Conservation (phyloP, 2,888 invertebrate species). For the Yponomeuta plumbellus region DNA sequence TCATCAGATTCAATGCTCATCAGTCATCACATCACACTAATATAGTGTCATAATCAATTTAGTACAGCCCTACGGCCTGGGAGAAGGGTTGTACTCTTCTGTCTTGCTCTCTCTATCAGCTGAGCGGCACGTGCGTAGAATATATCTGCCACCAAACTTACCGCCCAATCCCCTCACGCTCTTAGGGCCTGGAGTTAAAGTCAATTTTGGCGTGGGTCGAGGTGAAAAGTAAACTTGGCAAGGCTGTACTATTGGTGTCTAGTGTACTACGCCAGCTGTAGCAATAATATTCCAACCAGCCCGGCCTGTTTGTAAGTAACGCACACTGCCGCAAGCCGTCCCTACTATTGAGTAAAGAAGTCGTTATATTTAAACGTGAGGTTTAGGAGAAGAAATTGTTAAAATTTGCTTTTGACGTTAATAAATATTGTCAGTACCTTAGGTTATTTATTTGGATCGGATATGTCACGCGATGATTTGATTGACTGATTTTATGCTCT, state of each 20-base stretch:
- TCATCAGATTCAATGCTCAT: too few relatives aligned
- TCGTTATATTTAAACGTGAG: not conserved
- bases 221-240: not conserved
- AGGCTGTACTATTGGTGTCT: conserved; percentile 12
- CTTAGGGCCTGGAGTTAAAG: not conserved
- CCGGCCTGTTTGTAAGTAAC: conserved; percentile 13
- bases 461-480: too few relatives aligned
- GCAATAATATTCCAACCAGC: conserved; percentile 9
- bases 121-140: conserved; percentile 66
- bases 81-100: conserved; percentile 27
- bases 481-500: too few relatives aligned
- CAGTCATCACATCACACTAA: not conserved
- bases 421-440: too few relatives aligned
- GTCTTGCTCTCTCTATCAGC: conserved; percentile 62
- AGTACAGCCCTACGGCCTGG: conserved; percentile 14
- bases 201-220: not conserved
- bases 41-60: not conserved
- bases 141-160: conserved; percentile 46
- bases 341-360: not conserved
- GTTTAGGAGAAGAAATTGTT: too few relatives aligned
- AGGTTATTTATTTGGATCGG: too few relatives aligned
- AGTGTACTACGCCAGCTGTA: conserved; percentile 9
- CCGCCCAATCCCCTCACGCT: not conserved
- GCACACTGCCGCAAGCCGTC: not conserved
- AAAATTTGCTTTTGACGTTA: too few relatives aligned